Evolutionary conservation across 2,888 invertebrate species (phyloP), one percentile per base, ranked within the genome.

Genomic region (Drosophila fulvimacula): DNA sequence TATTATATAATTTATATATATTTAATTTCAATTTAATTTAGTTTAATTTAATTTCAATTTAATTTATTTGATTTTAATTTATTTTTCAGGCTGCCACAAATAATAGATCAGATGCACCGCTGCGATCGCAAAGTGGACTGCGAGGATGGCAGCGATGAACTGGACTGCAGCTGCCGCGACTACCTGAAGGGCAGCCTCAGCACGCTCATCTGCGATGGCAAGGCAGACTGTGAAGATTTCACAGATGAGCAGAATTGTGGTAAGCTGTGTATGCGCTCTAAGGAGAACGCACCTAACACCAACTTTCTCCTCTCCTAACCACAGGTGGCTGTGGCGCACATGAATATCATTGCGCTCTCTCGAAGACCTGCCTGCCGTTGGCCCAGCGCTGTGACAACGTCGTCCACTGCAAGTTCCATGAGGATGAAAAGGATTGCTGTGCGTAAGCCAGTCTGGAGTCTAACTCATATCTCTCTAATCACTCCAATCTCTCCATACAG

Each of bases 381-480:
- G 89, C 92, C 42, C 93, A 94, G 73, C 94, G 94, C 19, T 97
- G 97, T 88, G 94, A 97, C 91, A 94, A 94, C 32, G 91, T 89
- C 48, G 80, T 92, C 1, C 95, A 97, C 77, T 97, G 97, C 89
- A 93, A 93, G 19, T 92, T 94, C 74, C 94, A 94, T 30, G 97
- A 97, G 92, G 97, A 97, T 89, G 97, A 97, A 93, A 88, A 94
- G 56, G 95, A 96, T 90, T 97, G 97, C 90, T 94, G 96, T 96
- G 92, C 94, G 95, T 82, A 27, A 7, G 10, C 19, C 0, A 9
- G 1, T 15, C 3, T 2, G 3, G 5, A 0, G 3, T 0, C 3
- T 4, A 0, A 1, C 5, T 3, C 7, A 5, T 6, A 32, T 9
- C 27, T 15, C 15, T 32, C 4, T 32, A n/a, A 38, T 39, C 3